Evolutionary conservation across 1,140 invertebrate species (phyloP), one percentile per base, ranked within the genome.

Genomic region (Oncopodura yosiiana): DNA sequence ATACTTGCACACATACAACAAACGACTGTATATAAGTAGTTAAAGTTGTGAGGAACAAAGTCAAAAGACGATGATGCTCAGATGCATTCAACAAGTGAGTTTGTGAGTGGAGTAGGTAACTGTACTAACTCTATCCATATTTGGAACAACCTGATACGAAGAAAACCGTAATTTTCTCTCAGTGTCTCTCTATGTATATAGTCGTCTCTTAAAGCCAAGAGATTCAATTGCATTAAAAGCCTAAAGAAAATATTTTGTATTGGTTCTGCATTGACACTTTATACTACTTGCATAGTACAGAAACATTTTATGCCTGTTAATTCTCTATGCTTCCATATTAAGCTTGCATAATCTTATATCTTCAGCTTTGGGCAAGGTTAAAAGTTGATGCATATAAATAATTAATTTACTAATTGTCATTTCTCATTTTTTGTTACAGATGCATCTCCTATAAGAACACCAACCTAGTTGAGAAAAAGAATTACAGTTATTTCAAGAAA

Each of bases 61-160:
- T n/a, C n/a, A n/a, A n/a, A n/a, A n/a, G n/a, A n/a, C n/a, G n/a
- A n/a, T n/a, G n/a, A n/a, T n/a, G n/a, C n/a, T n/a, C n/a, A n/a
- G n/a, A n/a, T n/a, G n/a, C n/a, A n/a, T n/a, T n/a, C 30, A 34
- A 34, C 30, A 34, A n/a, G 53, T 21, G 41, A 21, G 48, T 38
- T 5, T 37, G 19, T 23, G 30, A 18, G 30, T 5, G 19, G 38
- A n/a, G 19, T 30, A 39, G 23, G 30, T 55, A 55, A 55, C 53
- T 55, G 44, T 55, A 55, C 16, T 41, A 34, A 29, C 37, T 48
- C 46, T 54, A 41, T 55, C 44, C 53, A 48, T 49, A 55, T 55
- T 55, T 55, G 53, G 53, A 55, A 55, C 44, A 38, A 55, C 53
- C 53, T 49, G 53, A 41, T 49, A 55, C 41, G n/a, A n/a, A n/a